Base-by-base conservation (phyloP, 2,113 vertebrate species). In the Bos javanicus region DNA sequence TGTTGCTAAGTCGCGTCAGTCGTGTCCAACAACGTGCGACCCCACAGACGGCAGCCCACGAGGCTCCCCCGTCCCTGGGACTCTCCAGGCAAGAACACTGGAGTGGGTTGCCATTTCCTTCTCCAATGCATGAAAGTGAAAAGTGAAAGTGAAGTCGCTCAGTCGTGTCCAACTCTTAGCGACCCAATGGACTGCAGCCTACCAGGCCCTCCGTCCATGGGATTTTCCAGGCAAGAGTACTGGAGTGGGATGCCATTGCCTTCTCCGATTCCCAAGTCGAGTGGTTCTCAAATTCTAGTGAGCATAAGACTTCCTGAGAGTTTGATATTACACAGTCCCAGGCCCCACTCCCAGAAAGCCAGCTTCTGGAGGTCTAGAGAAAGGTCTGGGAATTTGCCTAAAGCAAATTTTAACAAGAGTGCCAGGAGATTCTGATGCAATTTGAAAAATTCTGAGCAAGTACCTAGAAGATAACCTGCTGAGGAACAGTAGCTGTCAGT, bases 351-450 rank as follows among this genome's bases (percentile, higher is more conserved):
- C 43, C 60, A 88, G 74, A 92, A 21, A 95, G 59, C 17, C 56
- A n/a, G 16, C 87, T 87, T 94, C 76, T 43, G 57, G 78, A 57
- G 8, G 16, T 59, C 83, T 78, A 33, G 39, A 97, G 81, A 78
- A 48, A 60, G 25, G 23, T 15, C 39, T 54, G 30, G 74, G 76
- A 74, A 90, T 90, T 74, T 62, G 26, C 25, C 36, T 76, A 43
- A 76, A 76, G 71, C 11, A 76, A 7, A 0, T 93, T 93, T 81
- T 90, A 91, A 48, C 60, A 85, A 88, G 48, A 82, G 15, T 19
- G 25, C 62, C 80, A 83, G 36, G 28, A 90, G 54, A 81, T 48
- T 90, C 57, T 39, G 52, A 62, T 36, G 16, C 59, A 82, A 25
- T 4, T 87, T 33, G 46, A 21, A 82, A 87, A 62, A 46, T 39